These are phyloP conservation scores for Littorina saxatilis DNA, from an alignment of 1,140 invertebrate genomes.

Conservation along the genomic window DNA sequence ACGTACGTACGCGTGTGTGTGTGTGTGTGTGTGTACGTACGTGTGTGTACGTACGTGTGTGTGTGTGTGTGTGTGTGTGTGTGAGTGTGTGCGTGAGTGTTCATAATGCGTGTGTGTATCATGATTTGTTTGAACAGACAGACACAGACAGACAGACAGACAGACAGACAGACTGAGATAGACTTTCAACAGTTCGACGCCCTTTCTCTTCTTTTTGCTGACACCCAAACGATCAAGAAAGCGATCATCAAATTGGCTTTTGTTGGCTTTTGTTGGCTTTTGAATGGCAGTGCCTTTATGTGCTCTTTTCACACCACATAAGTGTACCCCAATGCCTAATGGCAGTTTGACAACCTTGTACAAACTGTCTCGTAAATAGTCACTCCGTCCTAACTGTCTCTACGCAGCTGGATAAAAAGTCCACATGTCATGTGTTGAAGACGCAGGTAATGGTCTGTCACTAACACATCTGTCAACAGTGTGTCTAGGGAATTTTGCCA, in stretches of 20 bases:
- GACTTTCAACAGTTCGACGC: neutral
- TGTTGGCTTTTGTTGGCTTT: too few relatives aligned
- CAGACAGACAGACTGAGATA: constrained; percentile 3
- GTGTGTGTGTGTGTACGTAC: neutral
- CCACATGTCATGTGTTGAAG: too few relatives aligned
- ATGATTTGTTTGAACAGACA: neutral
- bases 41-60: neutral
- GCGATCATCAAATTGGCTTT: neutral
- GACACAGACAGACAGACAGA: neutral
- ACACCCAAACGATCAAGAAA: neutral
- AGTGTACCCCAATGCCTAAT: too few relatives aligned
- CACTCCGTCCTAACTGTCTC: too few relatives aligned
- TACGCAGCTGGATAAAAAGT: too few relatives aligned
- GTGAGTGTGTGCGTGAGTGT: neutral
- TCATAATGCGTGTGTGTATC: neutral
- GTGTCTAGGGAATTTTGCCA: too few relatives aligned
- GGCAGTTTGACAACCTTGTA: too few relatives aligned
- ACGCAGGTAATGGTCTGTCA: too few relatives aligned
- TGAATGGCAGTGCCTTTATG: too few relatives aligned
- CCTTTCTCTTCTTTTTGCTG: neutral
- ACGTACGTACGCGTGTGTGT: neutral
- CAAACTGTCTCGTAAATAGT: too few relatives aligned
- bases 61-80: neutral
- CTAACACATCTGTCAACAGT: too few relatives aligned
- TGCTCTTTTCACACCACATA: too few relatives aligned